Percentiles rank a stretch among this genome's conserved stretches.
phyloP scores from a whole-genome alignment of 1,140 invertebrate genomes.

The Andrena cerasifolii region DNA sequence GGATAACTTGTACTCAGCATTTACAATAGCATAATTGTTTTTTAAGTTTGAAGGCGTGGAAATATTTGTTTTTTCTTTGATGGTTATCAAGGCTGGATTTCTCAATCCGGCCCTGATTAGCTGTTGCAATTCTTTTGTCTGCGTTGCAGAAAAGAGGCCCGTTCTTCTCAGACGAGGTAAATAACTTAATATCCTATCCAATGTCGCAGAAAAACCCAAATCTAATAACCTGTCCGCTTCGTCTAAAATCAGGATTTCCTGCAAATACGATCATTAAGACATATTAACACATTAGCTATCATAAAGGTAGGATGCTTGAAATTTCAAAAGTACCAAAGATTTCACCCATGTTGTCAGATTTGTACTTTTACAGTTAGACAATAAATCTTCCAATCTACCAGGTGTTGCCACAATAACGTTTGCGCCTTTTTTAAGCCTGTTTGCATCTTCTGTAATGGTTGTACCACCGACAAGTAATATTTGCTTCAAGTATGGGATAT shows the following conservation, averaged over 20 bases:
- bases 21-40: conserved; percentile 93
- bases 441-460: conserved; percentile 88
- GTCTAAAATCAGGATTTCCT: conserved; percentile 97
- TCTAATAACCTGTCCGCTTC: conserved; percentile 98
- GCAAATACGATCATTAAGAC: conserved; percentile 5
- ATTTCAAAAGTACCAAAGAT: conserved; percentile 84
- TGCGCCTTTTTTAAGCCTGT: conserved; percentile 87
- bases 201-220: conserved; percentile 93
- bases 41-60: conserved; percentile 92
- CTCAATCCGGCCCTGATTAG: conserved; percentile 96
- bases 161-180: conserved; percentile 97
- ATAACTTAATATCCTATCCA: conserved; percentile 95
- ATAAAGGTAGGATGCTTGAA: conserved; percentile 1
- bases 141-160: conserved; percentile 98
- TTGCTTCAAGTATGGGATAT: conserved; percentile 82
- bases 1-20: conserved; percentile 90
- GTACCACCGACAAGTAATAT: conserved; percentile 92
- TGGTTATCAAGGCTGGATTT: conserved; percentile 95
- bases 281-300: neutral
- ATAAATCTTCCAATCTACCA: conserved; percentile 94
- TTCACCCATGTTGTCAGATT: conserved; percentile 88
- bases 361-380: conserved; percentile 86
- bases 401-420: conserved; percentile 97
- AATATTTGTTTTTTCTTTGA: conserved; percentile 92
- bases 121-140: conserved; percentile 96